Percentiles rank a stretch among this genome's conserved stretches.
Conservation (phyloP, 2,888 invertebrate species). For the Parnassius apollo region DNA sequence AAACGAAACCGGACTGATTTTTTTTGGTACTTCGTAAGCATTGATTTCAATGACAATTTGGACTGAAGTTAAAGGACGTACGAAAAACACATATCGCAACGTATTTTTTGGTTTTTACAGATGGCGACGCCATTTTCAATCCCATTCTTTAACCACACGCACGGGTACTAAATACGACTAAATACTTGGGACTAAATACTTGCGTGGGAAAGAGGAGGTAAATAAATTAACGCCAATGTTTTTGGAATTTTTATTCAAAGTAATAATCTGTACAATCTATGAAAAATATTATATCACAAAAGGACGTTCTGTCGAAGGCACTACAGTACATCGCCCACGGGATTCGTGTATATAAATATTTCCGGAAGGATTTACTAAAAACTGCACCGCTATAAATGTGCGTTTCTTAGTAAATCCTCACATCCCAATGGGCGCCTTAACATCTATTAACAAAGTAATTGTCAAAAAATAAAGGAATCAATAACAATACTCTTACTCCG, state of each 20-base stretch:
- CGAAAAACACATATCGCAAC: no score
- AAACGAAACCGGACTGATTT: no score
- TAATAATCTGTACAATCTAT: constrained; percentile 75
- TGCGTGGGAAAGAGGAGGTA: background rate
- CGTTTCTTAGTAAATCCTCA: background rate
- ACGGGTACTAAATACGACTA: no score
- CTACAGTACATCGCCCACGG: constrained; percentile 38
- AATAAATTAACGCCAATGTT: constrained; percentile 22
- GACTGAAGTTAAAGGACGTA: no score
- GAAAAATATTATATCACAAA: constrained; percentile 77
- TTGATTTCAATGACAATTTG: no score
- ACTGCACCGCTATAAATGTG: background rate
- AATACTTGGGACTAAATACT: no score
- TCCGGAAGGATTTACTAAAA: background rate
- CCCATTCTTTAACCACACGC: no score
- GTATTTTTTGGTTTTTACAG: no score
- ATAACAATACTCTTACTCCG: constrained; percentile 55
- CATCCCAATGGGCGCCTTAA: background rate
- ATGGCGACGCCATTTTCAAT: no score
- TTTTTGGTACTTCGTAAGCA: no score
- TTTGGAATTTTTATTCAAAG: constrained; percentile 69
- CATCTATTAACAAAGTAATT: constrained; percentile 25
- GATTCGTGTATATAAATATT: background rate
- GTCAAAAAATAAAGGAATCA: constrained; percentile 49
- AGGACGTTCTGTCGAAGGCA: constrained; percentile 76